phyloP scores from a whole-genome alignment of 2,888 invertebrate species.

The Acrobasis repandana region DNA sequence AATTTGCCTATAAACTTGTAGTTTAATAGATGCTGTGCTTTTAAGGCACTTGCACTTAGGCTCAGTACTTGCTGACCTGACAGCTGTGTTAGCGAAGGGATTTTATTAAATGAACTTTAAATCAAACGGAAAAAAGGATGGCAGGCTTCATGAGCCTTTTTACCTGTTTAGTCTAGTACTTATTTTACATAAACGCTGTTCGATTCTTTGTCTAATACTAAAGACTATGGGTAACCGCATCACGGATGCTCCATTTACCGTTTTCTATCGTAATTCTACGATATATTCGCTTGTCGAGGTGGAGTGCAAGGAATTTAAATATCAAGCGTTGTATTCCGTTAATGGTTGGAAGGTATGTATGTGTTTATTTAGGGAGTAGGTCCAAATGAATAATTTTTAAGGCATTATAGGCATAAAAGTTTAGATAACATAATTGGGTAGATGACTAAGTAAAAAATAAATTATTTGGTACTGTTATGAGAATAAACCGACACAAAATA shows the following conservation, averaged over 20 bases:
- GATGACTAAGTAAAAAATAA: too few species aligned
- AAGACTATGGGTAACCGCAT: constrained; percentile 16
- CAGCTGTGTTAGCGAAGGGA: too few species aligned
- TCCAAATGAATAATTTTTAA: background rate
- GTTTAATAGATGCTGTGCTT: too few species aligned
- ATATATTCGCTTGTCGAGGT: constrained; percentile 6
- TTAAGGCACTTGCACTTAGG: too few species aligned
- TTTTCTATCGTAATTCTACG: constrained; percentile 6
- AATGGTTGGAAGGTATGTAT: background rate
- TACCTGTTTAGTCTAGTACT: background rate
- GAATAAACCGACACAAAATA: too few species aligned
- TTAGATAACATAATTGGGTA: too few species aligned
- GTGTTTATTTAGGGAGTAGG: background rate
- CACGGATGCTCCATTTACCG: constrained; percentile 7
- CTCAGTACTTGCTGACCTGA: too few species aligned
- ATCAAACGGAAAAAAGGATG: too few species aligned
- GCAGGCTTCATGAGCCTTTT: background rate
- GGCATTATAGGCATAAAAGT: too few species aligned
- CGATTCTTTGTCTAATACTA: background rate
- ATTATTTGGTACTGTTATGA: too few species aligned
- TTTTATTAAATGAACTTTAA: too few species aligned
- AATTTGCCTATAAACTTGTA: too few species aligned
- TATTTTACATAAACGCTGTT: constrained; percentile 5
- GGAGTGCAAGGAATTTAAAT: constrained; percentile 10
- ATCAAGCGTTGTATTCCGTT: background rate